Percentiles rank a stretch among this genome's conserved stretches.
These are phyloP conservation scores for Coregonus clupeaformis DNA, from an alignment of 2,113 vertebrate species.

Conservation along the genomic window DNA sequence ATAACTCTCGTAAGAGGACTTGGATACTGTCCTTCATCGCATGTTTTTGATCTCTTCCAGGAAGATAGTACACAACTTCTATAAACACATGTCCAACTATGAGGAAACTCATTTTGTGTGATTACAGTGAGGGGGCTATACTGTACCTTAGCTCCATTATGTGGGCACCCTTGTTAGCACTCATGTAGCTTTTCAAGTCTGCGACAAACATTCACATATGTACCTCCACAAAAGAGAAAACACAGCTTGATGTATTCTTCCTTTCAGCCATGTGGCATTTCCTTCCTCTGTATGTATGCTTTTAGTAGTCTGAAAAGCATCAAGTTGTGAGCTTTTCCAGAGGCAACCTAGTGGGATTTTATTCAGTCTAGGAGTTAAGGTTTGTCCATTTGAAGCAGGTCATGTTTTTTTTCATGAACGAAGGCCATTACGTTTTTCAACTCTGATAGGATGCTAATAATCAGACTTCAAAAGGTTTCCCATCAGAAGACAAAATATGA, in stretches of 20 bases:
- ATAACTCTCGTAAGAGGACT: neutral
- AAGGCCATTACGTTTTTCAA: neutral
- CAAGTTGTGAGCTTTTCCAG: too few species aligned
- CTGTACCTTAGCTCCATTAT: neutral
- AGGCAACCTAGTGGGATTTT: neutral
- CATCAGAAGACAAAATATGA: neutral
- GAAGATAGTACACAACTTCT: neutral
- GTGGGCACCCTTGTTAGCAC: neutral
- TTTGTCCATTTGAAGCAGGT: neutral
- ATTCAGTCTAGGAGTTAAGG: neutral
- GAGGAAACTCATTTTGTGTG: too few species aligned
- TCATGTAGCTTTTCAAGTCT: neutral
- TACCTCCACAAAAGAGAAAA: neutral
- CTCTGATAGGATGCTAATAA: neutral
- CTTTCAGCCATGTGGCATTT: neutral
- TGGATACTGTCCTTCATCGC: neutral
- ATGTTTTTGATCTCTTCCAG: neutral
- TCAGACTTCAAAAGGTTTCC: neutral
- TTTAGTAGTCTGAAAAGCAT: too few species aligned
- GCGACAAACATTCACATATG: conserved; percentile 1
- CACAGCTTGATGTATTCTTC: conserved; percentile 21
- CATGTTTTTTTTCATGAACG: neutral
- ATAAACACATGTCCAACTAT: too few species aligned
- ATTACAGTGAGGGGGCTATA: neutral
- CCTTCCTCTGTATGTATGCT: too few species aligned